Percentiles rank a stretch among this genome's conserved stretches.
Evolutionary conservation across 2,888 invertebrate species (phyloP).

Genomic region (Hetaerina titia): DNA sequence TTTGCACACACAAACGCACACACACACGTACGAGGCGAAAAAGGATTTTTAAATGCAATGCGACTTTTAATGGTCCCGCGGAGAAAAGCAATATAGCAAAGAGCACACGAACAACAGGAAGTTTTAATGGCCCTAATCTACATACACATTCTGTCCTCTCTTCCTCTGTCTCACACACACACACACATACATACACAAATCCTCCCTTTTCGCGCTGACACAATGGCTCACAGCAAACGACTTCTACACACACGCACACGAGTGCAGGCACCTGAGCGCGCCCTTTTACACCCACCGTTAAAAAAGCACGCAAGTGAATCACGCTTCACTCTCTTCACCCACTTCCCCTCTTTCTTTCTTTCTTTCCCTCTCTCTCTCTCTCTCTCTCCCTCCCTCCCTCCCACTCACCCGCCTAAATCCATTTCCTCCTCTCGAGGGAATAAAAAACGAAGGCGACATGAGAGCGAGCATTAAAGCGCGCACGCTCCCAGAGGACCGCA

Average conservation of each 20-base stretch:
- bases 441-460: constrained; percentile 3
- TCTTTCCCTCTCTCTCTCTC: not conserved
- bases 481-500: not conserved
- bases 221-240: constrained; percentile 40
- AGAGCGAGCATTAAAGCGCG: not conserved
- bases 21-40: not conserved
- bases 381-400: not conserved
- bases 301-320: not conserved
- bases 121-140: constrained; percentile 46
- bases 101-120: not conserved
- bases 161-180: not conserved
- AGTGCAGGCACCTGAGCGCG: not conserved
- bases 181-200: not conserved
- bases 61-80: constrained; percentile 29
- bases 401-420: not conserved
- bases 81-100: constrained; percentile 38
- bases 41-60: not conserved
- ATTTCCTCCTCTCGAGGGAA: not conserved
- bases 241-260: not conserved
- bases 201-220: constrained; percentile 9
- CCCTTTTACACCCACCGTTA: not conserved
- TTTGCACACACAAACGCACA: not conserved
- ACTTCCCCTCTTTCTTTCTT: not conserved
- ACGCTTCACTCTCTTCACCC: not conserved
- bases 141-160: not conserved